Base-by-base conservation (phyloP, 2,797 vertebrate species). In the Distichodus sexfasciatus region DNA sequence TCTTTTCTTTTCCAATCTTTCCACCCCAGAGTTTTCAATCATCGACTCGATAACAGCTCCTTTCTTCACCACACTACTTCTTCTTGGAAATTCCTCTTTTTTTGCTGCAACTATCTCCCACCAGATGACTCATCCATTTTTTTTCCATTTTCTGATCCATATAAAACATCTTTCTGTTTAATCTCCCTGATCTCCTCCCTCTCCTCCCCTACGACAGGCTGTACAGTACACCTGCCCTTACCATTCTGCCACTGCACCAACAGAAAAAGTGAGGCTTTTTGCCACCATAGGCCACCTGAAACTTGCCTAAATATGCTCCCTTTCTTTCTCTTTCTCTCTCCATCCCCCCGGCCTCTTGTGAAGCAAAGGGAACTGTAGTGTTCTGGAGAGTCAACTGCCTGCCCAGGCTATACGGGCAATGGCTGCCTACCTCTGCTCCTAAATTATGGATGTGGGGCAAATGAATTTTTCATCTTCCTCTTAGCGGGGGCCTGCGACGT, bases 401-500 rank as follows among this genome's bases (percentile, higher is more conserved):
- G 19, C 36, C 28, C 54, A 15, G 60, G 46, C 38, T 40, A n/a
- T 53, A 14, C 53, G 63, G 69, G 65, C 46, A 61, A 19, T 46
- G 58, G 53, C 53, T 74, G 66, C 50, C 59, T 74, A 61, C 31
- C 44, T 71, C 60, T 66, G 29, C 28, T 48, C 17, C 44, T 79
- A 59, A 77, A 76, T 77, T 75, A 80, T 80, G 48, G 51, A 80
- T 77, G 59, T 46, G 53, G 59, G 33, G 9, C 17, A 68, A 54
- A 75, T 77, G 0, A 68, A 77, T 76, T 75, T 80, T 80, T 77
- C 66, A 80, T 63, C 46, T 10, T 44, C 58, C 53, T 77, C 57
- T 46, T 72, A 67, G 55, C 72, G 54, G 66, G 69, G 70, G 44
- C 33, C 51, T 59, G 58, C 12, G 61, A 57, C 19, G 3, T 24